Evolutionary conservation across 2,888 invertebrate genomes (phyloP), one percentile per base, ranked within the genome.

Genomic region (Apamea monoglypha): DNA sequence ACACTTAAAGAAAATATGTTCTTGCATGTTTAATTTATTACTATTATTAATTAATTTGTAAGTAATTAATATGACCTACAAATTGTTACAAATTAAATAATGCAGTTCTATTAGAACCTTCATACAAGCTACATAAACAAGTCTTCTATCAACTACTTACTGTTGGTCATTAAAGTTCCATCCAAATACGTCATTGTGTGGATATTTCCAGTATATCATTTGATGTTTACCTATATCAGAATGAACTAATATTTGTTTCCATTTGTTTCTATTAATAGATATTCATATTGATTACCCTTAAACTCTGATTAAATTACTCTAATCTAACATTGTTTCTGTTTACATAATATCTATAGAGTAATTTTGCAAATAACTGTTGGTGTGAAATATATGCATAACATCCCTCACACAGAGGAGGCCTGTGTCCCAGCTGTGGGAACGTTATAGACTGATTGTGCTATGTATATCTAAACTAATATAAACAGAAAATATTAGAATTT

Each of bases 201-300:
- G 50, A 63, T 40, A 32, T 47, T 61, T 69, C 18, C 10, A 63
- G 36, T 81, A 67, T 47, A 40, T 40, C 40, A 40, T 40, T 40
- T 7, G 40, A 40, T 50, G 8, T 32, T 61, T 6, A n/a, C n/a
- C n/a, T n/a, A 21, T 56, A 64, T 50, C 29, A n/a, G 2, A 18
- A 67, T 21, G 4, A 25, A n/a, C 32, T 44, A 70, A 47, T 79
- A 12, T n/a, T 40, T 16, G 50, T 32, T 59, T 40, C 25, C 78
- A 12, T n/a, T 40, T 16, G 50, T 32, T 59, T 40, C 25, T 5
- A 2, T n/a, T n/a, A 40, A 61, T 50, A 50, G 18, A 32, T 47
- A 59, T 50, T 40, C 2, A 32, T 64, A 59, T 76, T 70, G 50
- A 59, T 70, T 50, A 76, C 21, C 50, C 32, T 25, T 70, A 32